Evolutionary conservation across 1,140 invertebrate genomes (phyloP).

Genomic region (Dreissena rostriformis): DNA sequence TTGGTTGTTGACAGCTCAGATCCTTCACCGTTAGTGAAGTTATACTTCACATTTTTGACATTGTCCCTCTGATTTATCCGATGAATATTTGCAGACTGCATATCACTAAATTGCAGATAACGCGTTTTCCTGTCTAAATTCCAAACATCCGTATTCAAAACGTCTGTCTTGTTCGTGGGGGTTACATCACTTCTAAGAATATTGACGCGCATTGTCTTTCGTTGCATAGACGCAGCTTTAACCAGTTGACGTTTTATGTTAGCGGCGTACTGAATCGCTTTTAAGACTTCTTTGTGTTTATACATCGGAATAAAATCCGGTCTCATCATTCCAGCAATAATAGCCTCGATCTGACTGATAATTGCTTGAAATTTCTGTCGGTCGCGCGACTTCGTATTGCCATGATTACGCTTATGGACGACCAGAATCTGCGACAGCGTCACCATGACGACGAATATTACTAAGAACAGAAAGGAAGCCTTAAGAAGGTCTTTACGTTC

Average conservation of each 20-base stretch:
- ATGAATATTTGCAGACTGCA: too few relatives aligned
- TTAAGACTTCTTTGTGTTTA: slow-evolving; percentile 11
- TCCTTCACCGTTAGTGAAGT: too few relatives aligned
- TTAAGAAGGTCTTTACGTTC: slow-evolving; percentile 38
- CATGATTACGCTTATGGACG: slow-evolving; percentile 34
- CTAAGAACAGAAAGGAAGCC: slow-evolving; percentile 12
- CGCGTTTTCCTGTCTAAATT: too few relatives aligned
- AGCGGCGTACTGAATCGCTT: slow-evolving; percentile 4
- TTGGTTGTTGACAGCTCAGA: too few relatives aligned
- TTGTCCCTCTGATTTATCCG: too few relatives aligned
- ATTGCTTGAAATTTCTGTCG: slow-evolving; percentile 1
- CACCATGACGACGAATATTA: slow-evolving; percentile 28
- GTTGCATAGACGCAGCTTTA: not conserved
- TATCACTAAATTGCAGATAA: too few relatives aligned
- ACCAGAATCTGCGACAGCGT: slow-evolving; percentile 42
- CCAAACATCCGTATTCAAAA: too few relatives aligned
- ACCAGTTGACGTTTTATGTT: slow-evolving; percentile 10
- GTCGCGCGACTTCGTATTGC: slow-evolving; percentile 7
- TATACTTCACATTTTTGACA: too few relatives aligned
- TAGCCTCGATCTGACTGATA: slow-evolving; percentile 8
- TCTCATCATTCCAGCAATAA: slow-evolving; percentile 36
- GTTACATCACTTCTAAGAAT: too few relatives aligned
- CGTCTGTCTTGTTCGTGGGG: too few relatives aligned
- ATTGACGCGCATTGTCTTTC: too few relatives aligned
- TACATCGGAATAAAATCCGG: slow-evolving; percentile 16